phyloP scores from a whole-genome alignment of 2,113 vertebrate genomes.

The Antigone vipio region DNA sequence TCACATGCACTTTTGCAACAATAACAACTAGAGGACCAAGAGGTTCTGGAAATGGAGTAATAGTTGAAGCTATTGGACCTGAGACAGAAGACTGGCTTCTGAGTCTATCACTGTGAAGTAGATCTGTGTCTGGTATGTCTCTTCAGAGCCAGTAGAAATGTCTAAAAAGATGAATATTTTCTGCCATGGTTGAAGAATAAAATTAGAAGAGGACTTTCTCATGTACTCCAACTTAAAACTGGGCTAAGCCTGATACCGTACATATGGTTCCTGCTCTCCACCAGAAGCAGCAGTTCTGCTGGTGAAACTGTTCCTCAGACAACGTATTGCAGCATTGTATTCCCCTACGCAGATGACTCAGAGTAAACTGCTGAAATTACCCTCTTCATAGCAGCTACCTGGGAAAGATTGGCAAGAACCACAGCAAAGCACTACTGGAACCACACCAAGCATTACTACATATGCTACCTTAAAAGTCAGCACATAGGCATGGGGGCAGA shows the following conservation, averaged over 20 bases:
- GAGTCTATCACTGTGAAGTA: neutral
- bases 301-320: neutral
- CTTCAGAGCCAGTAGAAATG: neutral
- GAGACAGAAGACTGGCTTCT: neutral
- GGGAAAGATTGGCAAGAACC: neutral
- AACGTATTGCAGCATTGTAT: neutral
- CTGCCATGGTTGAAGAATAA: neutral
- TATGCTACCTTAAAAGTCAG: neutral
- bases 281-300: neutral
- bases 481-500: neutral
- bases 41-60: neutral
- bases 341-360: neutral
- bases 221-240: neutral
- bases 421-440: neutral
- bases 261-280: neutral
- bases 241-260: neutral
- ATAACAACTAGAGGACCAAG: neutral
- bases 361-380: neutral
- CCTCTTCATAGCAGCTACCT: neutral
- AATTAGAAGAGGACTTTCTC: neutral
- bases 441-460: neutral
- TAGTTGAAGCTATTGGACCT: neutral
- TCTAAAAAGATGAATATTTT: neutral
- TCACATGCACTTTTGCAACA: neutral
- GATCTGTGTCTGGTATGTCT: neutral